A percentile compares a stretch with the other conserved stretches of the same genome.
phyloP scores from a whole-genome alignment of 2,113 vertebrate genomes.

The Gymnobelideus leadbeateri region DNA sequence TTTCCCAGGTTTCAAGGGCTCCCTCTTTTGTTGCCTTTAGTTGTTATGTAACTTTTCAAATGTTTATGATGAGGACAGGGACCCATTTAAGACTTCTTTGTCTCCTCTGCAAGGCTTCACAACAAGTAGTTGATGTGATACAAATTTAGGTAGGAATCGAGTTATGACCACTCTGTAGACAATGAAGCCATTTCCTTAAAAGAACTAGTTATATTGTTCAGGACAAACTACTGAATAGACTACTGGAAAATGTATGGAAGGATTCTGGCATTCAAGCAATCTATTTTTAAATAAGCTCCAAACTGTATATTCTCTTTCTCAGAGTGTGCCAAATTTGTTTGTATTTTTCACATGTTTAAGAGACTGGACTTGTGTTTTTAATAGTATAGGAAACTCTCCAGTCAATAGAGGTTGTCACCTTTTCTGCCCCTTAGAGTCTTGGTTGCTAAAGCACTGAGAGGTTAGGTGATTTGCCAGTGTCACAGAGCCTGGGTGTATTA shows the following conservation, averaged over 20 bases:
- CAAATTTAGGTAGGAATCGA: not conserved
- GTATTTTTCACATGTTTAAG: not conserved
- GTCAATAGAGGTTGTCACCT: not conserved
- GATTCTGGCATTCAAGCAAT: slow-evolving; percentile 21
- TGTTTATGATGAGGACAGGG: not conserved
- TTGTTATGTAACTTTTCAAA: not conserved
- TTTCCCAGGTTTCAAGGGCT: not conserved
- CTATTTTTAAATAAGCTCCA: slow-evolving; percentile 26
- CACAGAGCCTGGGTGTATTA: not conserved
- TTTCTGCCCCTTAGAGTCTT: not conserved
- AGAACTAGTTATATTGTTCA: slow-evolving; percentile 28
- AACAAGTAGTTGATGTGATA: slow-evolving; percentile 6
- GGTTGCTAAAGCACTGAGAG: not conserved
- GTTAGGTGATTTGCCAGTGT: not conserved
- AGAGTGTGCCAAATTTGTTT: not conserved
- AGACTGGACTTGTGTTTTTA: not conserved
- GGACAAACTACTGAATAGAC: slow-evolving; percentile 32
- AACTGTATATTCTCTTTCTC: slow-evolving; percentile 9
- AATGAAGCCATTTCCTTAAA: slow-evolving; percentile 39
- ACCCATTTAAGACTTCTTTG: not conserved
- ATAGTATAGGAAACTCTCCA: not conserved
- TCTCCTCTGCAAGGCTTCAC: not conserved
- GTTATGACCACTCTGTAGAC: slow-evolving; percentile 18
- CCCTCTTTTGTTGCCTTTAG: not conserved
- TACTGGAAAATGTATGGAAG: slow-evolving; percentile 31